Percentiles rank a stretch among this genome's conserved stretches.
Evolutionary conservation across 2,113 vertebrate genomes (phyloP).

Genomic region (Burhinus oedicnemus): DNA sequence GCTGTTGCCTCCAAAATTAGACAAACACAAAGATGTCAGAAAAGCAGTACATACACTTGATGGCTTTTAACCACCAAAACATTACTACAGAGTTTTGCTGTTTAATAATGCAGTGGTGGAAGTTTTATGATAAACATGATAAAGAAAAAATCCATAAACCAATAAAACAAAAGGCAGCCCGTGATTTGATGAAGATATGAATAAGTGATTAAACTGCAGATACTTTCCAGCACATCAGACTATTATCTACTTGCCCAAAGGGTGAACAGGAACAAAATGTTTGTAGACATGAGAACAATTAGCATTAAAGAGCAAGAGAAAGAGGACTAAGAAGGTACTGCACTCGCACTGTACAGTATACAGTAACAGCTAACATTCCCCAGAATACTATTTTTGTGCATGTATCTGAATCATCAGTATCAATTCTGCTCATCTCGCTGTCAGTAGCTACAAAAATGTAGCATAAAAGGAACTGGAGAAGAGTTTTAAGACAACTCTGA

Average conservation of each 20-base stretch:
- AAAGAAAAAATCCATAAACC: neutral
- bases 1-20: neutral
- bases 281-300: neutral
- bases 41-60: accelerated
- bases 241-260: neutral
- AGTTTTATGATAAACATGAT: neutral
- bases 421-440: neutral
- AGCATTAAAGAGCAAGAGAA: neutral
- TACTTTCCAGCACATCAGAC: neutral
- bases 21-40: neutral
- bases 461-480: neutral
- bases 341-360: neutral
- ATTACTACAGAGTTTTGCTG: neutral
- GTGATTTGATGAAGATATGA: neutral
- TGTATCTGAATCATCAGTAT: neutral
- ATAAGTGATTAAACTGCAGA: neutral
- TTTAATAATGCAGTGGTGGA: neutral
- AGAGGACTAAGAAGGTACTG: neutral
- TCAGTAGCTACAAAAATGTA: neutral
- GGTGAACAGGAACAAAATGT: neutral
- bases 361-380: neutral
- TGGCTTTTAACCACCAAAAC: neutral
- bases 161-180: neutral
- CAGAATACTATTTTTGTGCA: neutral
- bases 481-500: neutral